Base-by-base conservation (phyloP, 1,140 invertebrate genomes). In the Mercenaria mercenaria region DNA sequence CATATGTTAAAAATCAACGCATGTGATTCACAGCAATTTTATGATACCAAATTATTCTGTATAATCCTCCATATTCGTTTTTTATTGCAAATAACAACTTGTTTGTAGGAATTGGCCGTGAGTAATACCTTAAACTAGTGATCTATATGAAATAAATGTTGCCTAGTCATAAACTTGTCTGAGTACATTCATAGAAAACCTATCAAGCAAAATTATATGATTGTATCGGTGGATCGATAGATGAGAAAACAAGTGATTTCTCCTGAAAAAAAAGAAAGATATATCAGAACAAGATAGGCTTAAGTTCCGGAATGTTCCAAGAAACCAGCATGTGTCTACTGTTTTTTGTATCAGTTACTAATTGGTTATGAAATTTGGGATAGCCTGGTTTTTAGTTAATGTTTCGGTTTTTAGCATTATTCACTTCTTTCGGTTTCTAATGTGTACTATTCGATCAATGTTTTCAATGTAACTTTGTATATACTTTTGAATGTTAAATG, bases 181-280 rank as follows among this genome's bases (percentile, higher is more conserved):
- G 74, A 52, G 74, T 29, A 50, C 23, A 50, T 26, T 77, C 74
- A 15, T 26, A 50, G 43, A 50, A 77, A 47, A 77, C 41, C 23
- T 77, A 50, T 77, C 41, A 34, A 52, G 29, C 41, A 29, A 20
- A 50, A 52, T 77, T 47, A 77, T 77, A 50, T 50, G 41, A 77
- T 77, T 77, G 26, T 77, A 52, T 77, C 41, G 1, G 26, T 50
- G 34, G 26, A 6, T 29, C 47, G 11, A 15, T 50, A 77, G 26
- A 77, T 77, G 47, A 37, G 74, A 77, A 77, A 77, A 77, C 74
- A 77, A 77, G 47, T 37, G 74, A 77, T 47, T 77, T 77, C 18
- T 77, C 41, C 67, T 39, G 67, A 15, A 47, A 47, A 47, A 47
- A 47, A 47, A n/a, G n/a, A 32, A 32, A 3, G 37, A 52, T 77